Evolutionary conservation across 64 coral and sea anemone genomes (phyloP).

Genomic region (Montipora foliosa): DNA sequence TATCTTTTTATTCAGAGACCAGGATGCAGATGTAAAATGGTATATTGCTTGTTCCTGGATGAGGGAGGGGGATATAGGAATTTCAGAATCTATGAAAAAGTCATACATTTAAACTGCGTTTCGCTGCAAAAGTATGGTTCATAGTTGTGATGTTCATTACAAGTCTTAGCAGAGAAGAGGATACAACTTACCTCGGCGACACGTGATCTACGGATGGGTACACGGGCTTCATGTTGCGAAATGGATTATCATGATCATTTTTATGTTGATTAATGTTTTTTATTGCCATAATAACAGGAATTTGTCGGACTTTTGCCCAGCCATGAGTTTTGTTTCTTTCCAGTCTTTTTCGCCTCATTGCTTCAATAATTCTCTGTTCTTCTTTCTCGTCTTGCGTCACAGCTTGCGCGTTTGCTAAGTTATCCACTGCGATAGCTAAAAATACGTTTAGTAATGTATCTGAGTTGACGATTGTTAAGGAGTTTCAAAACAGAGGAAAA

Average conservation of each 20-base stretch:
- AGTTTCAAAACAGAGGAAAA: background rate
- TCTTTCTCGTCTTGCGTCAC: constrained; percentile 91
- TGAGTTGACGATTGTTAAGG: constrained; percentile 45
- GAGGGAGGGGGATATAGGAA: no score
- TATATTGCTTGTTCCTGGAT: no score
- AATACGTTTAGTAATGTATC: constrained; percentile 97
- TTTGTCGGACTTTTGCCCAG: constrained; percentile 87
- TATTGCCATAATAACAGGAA: constrained; percentile 91
- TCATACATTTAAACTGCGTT: no score
- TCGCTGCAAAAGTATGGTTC: no score
- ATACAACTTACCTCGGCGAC: constrained; percentile 36
- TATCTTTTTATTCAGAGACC: no score
- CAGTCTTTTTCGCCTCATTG: constrained; percentile 68
- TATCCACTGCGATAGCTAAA: constrained; percentile 98
- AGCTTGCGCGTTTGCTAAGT: constrained; percentile 95
- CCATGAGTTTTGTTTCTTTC: constrained; percentile 75
- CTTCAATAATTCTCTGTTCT: constrained; percentile 77
- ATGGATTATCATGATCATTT: constrained; percentile 89
- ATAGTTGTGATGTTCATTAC: no score
- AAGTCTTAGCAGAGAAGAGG: background rate
- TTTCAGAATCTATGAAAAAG: no score
- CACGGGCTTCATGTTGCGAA: constrained; percentile 88
- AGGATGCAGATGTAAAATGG: no score
- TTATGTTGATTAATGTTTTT: constrained; percentile 77
- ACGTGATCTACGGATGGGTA: constrained; percentile 74